These are phyloP conservation scores for Dasypogon diadema DNA, from an alignment of 2,888 invertebrate genomes.

Conservation along the genomic window DNA sequence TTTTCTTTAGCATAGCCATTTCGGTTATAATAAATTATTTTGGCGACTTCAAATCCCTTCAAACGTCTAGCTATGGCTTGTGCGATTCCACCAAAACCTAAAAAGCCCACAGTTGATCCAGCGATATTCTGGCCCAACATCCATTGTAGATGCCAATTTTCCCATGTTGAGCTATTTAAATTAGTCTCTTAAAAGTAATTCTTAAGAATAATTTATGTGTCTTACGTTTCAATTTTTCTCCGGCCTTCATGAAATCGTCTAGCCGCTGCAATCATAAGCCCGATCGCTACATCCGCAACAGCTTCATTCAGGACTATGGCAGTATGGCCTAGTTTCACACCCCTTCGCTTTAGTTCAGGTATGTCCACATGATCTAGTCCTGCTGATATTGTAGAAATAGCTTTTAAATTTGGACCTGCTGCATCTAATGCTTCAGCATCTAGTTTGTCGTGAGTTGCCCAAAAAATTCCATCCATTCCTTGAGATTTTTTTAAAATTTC, in stretches of 20 bases:
- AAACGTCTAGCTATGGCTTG: constrained; percentile 80
- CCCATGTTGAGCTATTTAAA: constrained; percentile 77
- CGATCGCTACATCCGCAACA: constrained; percentile 86
- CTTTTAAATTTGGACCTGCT: constrained; percentile 76
- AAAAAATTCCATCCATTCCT: constrained; percentile 65
- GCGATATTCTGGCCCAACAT: constrained; percentile 82
- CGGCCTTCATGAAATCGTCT: constrained; percentile 84
- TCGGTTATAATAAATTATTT: constrained; percentile 78
- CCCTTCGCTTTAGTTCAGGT: constrained; percentile 76
- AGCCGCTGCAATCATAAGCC: constrained; percentile 80
- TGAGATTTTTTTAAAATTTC: constrained; percentile 64
- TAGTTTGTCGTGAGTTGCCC: constrained; percentile 63
- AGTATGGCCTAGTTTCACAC: constrained; percentile 84
- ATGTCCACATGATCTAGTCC: constrained; percentile 88
- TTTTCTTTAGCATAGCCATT: constrained; percentile 73
- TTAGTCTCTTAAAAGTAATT: too few species aligned
- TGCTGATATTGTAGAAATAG: constrained; percentile 86
- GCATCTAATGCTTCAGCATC: constrained; percentile 65
- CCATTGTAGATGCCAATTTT: constrained; percentile 78
- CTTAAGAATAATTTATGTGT: too few species aligned
- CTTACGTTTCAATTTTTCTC: constrained; percentile 71
- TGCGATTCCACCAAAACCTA: constrained; percentile 86
- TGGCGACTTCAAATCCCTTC: constrained; percentile 75
- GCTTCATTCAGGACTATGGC: constrained; percentile 80
- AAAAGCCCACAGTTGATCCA: constrained; percentile 84